A percentile compares a stretch with the other conserved stretches of the same genome.
Conservation (phyloP, 2,113 vertebrate genomes). For the Ahaetulla prasina region DNA sequence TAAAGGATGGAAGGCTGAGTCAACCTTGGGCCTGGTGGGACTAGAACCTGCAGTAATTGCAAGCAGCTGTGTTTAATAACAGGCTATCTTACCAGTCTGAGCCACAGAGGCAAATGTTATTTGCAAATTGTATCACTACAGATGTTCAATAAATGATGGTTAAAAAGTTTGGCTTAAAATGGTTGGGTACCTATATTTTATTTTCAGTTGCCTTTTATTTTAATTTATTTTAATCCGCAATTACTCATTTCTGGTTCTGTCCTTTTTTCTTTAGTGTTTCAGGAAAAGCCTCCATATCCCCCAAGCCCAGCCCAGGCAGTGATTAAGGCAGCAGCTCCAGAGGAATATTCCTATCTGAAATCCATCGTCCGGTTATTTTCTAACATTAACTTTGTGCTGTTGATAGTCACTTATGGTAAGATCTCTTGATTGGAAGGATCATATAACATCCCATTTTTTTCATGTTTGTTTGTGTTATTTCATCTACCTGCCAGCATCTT, state of each 20-base stretch:
- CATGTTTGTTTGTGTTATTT: background rate
- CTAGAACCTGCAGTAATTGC: too few species aligned
- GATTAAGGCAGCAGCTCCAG: conserved; percentile 60
- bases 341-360: conserved; percentile 77
- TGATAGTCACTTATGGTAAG: conserved; percentile 88
- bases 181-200: background rate
- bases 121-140: background rate
- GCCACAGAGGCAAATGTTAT: too few species aligned
- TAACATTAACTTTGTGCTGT: conserved; percentile 85
- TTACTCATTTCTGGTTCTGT: conserved; percentile 16
- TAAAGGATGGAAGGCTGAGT: too few species aligned
- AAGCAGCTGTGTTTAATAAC: too few species aligned
- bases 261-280: conserved; percentile 78
- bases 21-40: too few species aligned
- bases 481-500: background rate
- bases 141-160: background rate
- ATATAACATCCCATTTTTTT: background rate
- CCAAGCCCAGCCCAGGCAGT: conserved; percentile 83
- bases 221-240: background rate
- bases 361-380: conserved; percentile 78
- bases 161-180: background rate
- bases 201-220: background rate
- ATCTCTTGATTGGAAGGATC: background rate
- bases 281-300: conserved; percentile 81
- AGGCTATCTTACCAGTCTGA: too few species aligned